Evolutionary conservation across 2,888 invertebrate genomes (phyloP).

Genomic region (Aelia acuminata): DNA sequence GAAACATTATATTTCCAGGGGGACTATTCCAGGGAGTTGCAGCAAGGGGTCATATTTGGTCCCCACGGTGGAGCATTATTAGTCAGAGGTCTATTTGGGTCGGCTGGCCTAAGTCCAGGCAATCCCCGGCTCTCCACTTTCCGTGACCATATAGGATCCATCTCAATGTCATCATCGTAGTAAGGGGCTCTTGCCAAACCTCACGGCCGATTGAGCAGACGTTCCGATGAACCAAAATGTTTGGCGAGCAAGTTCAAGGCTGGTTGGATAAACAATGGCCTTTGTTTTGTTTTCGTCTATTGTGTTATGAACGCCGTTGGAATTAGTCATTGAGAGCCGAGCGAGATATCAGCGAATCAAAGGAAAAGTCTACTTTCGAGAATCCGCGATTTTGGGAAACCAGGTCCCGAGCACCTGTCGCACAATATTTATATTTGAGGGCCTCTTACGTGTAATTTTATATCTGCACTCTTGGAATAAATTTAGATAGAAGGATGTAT

Average conservation of each 20-base stretch:
- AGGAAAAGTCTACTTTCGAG: neutral
- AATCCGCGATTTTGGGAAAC: neutral
- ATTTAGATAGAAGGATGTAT: neutral
- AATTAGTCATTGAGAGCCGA: neutral
- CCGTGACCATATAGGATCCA: conserved; percentile 37
- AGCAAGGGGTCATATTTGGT: conserved; percentile 52
- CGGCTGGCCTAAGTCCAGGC: conserved; percentile 27
- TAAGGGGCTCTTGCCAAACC: neutral
- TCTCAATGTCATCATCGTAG: conserved; percentile 36
- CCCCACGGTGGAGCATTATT: neutral
- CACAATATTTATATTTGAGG: neutral
- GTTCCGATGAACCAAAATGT: conserved; percentile 15
- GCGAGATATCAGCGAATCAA: neutral
- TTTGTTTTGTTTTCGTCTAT: neutral
- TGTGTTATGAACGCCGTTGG: neutral
- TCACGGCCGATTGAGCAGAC: conserved; percentile 31
- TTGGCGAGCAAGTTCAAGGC: conserved; percentile 35
- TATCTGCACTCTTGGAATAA: conserved; percentile 7
- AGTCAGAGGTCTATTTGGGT: conserved; percentile 51
- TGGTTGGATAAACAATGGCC: conserved; percentile 32
- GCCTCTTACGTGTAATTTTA: conserved; percentile 49
- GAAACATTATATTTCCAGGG: conserved; percentile 39
- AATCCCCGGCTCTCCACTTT: neutral
- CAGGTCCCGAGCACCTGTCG: neutral
- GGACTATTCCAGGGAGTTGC: conserved; percentile 44